A percentile compares a stretch with the other conserved stretches of the same genome.
phyloP scores from a whole-genome alignment of 1,140 invertebrate species.

The Leptinotarsa defecta region DNA sequence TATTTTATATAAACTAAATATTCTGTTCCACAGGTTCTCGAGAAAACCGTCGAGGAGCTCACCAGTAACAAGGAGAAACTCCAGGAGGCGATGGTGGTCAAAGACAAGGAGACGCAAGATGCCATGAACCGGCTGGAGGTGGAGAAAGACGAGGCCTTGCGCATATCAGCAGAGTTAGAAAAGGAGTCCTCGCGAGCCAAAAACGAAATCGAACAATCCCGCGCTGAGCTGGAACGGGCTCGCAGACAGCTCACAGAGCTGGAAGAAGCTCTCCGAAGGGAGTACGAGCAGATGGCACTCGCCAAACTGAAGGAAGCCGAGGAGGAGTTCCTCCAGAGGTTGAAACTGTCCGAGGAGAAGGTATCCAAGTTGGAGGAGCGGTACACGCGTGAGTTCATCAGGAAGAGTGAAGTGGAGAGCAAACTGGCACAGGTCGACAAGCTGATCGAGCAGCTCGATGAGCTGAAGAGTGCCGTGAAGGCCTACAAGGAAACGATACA shows the following conservation, averaged over 20 bases:
- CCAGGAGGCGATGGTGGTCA: slow-evolving; percentile 33
- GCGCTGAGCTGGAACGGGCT: slow-evolving; percentile 9
- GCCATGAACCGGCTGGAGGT: slow-evolving; percentile 49
- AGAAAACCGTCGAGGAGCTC: slow-evolving; percentile 29
- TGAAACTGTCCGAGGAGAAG: slow-evolving; percentile 43
- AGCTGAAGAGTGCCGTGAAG: slow-evolving; percentile 30
- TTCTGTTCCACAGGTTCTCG: neutral
- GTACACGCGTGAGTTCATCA: slow-evolving; percentile 42
- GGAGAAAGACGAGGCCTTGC: slow-evolving; percentile 51
- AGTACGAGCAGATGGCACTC: slow-evolving; percentile 33
- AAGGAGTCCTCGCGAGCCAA: slow-evolving; percentile 18
- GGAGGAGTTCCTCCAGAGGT: slow-evolving; percentile 47
- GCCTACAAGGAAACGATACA: slow-evolving; percentile 55
- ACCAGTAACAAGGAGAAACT: slow-evolving; percentile 26
- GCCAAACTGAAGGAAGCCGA: slow-evolving; percentile 50
- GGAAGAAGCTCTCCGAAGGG: slow-evolving; percentile 28
- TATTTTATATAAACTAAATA: no score
- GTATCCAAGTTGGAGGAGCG: slow-evolving; percentile 29
- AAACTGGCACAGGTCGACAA: slow-evolving; percentile 36
- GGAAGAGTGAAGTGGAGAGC: slow-evolving; percentile 39
- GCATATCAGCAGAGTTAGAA: slow-evolving; percentile 34
- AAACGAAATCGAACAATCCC: slow-evolving; percentile 12
- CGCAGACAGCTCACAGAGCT: slow-evolving; percentile 30
- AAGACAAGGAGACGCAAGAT: slow-evolving; percentile 46
- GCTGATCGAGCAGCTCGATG: slow-evolving; percentile 48